These are phyloP conservation scores for Leptinotarsa lineolata DNA, from an alignment of 1,140 invertebrate genomes.

Conservation along the genomic window DNA sequence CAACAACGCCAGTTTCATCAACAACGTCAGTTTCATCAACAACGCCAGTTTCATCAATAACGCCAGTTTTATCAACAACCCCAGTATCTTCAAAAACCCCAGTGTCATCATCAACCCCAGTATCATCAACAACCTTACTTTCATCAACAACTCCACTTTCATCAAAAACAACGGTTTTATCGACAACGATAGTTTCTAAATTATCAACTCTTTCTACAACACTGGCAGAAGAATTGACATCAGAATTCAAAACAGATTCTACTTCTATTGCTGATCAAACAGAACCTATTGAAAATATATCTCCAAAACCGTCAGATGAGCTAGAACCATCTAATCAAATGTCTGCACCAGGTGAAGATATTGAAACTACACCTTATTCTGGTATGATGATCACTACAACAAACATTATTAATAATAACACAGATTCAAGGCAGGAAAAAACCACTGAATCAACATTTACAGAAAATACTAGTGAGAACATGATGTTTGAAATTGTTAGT, in stretches of 20 bases:
- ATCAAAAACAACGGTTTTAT: too few relatives aligned
- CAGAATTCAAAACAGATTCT: neutral
- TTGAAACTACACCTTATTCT: conserved; percentile 13
- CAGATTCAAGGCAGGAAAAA: neutral
- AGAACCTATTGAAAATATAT: neutral
- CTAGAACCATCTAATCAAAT: conserved; percentile 3
- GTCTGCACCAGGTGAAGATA: conserved; percentile 26
- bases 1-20: too few relatives aligned
- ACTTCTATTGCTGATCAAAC: neutral
- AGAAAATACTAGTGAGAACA: conserved; percentile 4
- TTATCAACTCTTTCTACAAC: neutral
- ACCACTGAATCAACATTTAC: neutral
- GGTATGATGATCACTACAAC: neutral
- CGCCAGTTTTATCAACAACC: too few relatives aligned
- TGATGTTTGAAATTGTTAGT: neutral
- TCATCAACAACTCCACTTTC: too few relatives aligned
- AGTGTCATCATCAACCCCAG: too few relatives aligned
- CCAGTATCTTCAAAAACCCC: too few relatives aligned
- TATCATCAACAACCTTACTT: too few relatives aligned
- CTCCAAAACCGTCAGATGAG: neutral
- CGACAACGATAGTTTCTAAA: too few relatives aligned
- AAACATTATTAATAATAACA: neutral
- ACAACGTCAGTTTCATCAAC: too few relatives aligned
- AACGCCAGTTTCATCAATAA: too few relatives aligned
- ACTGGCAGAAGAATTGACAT: neutral